These are phyloP conservation scores for Diuraphis noxia DNA, from an alignment of 1,140 invertebrate genomes.

Conservation along the genomic window DNA sequence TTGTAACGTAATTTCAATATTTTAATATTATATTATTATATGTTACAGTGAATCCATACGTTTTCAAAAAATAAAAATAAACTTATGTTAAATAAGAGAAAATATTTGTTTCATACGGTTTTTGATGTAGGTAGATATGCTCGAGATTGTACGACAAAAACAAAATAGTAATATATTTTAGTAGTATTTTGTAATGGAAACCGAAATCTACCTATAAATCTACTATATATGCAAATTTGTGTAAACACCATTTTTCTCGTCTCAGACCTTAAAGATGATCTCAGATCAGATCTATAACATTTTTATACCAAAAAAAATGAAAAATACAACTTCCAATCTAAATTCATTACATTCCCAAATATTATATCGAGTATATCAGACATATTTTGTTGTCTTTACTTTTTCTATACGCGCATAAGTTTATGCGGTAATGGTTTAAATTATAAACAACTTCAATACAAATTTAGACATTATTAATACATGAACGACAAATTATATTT, in stretches of 20 bases:
- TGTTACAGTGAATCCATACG: neutral
- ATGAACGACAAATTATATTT: neutral
- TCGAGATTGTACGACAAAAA: neutral
- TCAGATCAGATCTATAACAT: no score
- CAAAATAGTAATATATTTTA: neutral
- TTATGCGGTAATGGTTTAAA: neutral
- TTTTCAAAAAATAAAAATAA: neutral
- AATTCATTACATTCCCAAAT: neutral
- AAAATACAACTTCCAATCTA: neutral
- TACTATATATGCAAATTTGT: conserved; percentile 2
- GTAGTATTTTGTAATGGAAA: neutral
- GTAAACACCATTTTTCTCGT: neutral
- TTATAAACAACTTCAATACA: neutral
- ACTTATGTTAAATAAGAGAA: neutral
- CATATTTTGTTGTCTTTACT: neutral
- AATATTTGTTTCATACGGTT: neutral
- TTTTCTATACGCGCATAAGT: neutral
- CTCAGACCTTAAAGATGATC: neutral
- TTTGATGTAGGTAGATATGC: neutral
- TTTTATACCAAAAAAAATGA: neutral
- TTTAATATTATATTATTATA: neutral
- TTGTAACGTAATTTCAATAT: neutral
- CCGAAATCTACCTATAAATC: conserved; percentile 3
- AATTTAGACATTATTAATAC: neutral
- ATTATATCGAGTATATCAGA: neutral